phyloP scores from a whole-genome alignment of 2,113 vertebrate species.

The Excalfactoria chinensis region DNA sequence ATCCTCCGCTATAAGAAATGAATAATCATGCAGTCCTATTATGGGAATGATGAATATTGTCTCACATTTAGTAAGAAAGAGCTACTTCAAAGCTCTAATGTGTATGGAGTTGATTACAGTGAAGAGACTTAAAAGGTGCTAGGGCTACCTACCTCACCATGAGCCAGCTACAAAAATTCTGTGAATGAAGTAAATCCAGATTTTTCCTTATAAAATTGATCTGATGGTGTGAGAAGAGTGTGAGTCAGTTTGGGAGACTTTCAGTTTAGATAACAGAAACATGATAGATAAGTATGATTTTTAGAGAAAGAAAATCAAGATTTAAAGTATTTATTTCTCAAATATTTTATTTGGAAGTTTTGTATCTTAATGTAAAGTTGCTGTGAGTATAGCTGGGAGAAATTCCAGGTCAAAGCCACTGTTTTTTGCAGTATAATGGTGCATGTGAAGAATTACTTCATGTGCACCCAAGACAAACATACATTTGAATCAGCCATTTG shows the following conservation, averaged over 20 bases:
- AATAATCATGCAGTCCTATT: background rate
- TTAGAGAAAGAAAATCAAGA: too few relatives aligned
- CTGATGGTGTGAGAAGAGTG: background rate
- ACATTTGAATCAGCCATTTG: background rate
- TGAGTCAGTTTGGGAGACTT: background rate
- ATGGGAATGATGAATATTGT: background rate
- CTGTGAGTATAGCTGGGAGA: background rate
- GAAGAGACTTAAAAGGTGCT: background rate
- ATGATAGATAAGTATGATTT: too few relatives aligned
- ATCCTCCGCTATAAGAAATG: background rate
- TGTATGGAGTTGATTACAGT: background rate
- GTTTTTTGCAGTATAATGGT: background rate
- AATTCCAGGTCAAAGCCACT: background rate
- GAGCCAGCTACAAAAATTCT: background rate
- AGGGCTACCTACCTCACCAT: background rate
- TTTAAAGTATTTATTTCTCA: background rate
- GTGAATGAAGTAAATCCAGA: background rate
- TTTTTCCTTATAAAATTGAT: background rate
- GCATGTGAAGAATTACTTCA: too few relatives aligned
- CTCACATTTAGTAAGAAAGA: constrained; percentile 1
- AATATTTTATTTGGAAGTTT: background rate
- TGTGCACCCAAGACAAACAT: background rate
- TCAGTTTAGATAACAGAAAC: background rate
- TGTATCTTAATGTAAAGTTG: background rate
- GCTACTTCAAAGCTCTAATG: constrained; percentile 6